Evolutionary conservation across 2,113 vertebrate genomes (phyloP), one percentile per base, ranked within the genome.

Genomic region (Motacilla tschutschensis): DNA sequence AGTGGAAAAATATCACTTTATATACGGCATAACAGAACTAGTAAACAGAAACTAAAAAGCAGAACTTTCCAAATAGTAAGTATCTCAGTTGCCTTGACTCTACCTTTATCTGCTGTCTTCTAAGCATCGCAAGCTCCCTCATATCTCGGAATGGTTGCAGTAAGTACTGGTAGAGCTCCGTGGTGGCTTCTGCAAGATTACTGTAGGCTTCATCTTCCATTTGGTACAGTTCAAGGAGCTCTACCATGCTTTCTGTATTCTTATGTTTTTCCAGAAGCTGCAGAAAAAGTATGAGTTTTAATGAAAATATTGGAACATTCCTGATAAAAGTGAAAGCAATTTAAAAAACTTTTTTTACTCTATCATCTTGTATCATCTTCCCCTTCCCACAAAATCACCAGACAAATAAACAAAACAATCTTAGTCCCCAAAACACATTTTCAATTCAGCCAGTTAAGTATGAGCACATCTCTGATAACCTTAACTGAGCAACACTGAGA

Each of bases 101-200:
- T 97, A 99, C 99, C 98, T 99, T 99, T 96, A 99, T 99, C 96
- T 99, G 99, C 93, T 99, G 99, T 91, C 98, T 97, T 80, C 98
- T 96, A 72, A 99, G 95, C 98, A 99, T 99, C 0, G 99, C 99
- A 77, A 99, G 97, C 60, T 99, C 99, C 79, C 99, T 97, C 98
- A 99, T 99, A 96, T 99, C 99, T 94, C 99, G 96, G 95, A 99
- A 99, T 8, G 99, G 99, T 91, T 99, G 99, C 11, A 99, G 97
- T 88, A 99, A 96, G 90, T 99, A 99, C 95, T 99, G 99, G 93
- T 99, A 99, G 24, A 99, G 98, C 92, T 99, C 98, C 1, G 97
- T 99, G 6, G 98, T 99, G 3, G 98, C 98, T 96, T 99, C 98
- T 91, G 98, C 98, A 84, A 99, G 97, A 43, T 96, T 97, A 33